Conservation (phyloP, 2,797 vertebrate species). For the Cynopterus sphinx region DNA sequence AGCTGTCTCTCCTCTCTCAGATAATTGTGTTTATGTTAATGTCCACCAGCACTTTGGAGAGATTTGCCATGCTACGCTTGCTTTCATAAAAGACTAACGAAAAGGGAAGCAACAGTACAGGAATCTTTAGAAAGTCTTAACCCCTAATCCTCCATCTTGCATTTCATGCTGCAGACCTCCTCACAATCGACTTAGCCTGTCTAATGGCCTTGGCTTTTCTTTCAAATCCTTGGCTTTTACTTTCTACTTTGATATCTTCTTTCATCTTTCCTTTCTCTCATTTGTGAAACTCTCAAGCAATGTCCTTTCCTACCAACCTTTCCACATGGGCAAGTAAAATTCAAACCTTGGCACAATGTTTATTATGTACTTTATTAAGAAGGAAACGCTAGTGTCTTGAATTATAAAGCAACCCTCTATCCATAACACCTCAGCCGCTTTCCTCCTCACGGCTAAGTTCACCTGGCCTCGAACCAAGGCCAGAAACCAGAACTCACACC, state of each 20-base stretch:
- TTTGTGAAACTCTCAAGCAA: background rate
- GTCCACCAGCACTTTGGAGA: background rate
- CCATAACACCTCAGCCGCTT: rapidly evolving
- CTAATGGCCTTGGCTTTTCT: background rate
- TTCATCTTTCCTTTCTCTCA: background rate
- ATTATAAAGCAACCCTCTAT: rapidly evolving
- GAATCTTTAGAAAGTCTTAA: background rate
- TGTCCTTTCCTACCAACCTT: background rate
- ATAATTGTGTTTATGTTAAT: background rate
- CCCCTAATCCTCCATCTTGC: background rate
- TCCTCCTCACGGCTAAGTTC: background rate
- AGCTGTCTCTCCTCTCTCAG: background rate
- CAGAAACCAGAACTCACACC: background rate
- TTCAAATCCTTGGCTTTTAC: background rate
- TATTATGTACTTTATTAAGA: background rate
- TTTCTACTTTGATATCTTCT: background rate
- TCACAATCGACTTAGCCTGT: background rate
- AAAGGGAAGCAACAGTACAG: background rate
- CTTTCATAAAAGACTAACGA: background rate
- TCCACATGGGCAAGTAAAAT: background rate
- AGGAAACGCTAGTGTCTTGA: background rate
- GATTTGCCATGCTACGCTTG: rapidly evolving
- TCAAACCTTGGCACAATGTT: background rate
- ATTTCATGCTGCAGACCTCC: background rate
- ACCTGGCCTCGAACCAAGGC: background rate